Percentiles rank a stretch among this genome's conserved stretches.
phyloP scores from a whole-genome alignment of 2,888 invertebrate species.

The Xylota sylvarum region DNA sequence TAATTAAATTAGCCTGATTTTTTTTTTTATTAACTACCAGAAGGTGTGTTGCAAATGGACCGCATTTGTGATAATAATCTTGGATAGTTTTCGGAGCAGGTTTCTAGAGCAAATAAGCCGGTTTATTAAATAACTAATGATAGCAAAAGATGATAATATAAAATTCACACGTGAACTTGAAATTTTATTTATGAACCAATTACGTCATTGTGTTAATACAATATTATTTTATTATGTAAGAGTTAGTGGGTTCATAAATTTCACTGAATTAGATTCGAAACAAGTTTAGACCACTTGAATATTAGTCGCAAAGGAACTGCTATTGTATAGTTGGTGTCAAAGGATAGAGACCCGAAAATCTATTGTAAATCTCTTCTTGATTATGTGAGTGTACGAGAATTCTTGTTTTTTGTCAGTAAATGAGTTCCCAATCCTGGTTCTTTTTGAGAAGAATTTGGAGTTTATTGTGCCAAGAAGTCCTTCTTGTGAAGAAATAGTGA shows the following conservation, averaged over 20 bases:
- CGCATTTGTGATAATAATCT: background rate
- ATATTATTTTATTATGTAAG: background rate
- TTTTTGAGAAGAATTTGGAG: too few relatives aligned
- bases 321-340: too few relatives aligned
- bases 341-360: too few relatives aligned
- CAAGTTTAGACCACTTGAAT: too few relatives aligned
- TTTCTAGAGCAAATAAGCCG: slow-evolving; percentile 1
- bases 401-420: too few relatives aligned
- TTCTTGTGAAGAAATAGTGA: too few relatives aligned
- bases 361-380: too few relatives aligned
- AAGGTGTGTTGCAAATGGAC: background rate
- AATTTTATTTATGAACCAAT: background rate
- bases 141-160: background rate
- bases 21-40: background rate
- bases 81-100: background rate
- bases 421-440: too few relatives aligned
- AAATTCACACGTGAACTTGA: background rate
- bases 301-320: too few relatives aligned
- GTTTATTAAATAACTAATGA: background rate
- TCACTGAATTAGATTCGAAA: too few relatives aligned
- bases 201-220: background rate
- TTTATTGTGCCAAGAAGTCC: too few relatives aligned
- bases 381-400: too few relatives aligned
- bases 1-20: background rate
- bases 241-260: background rate